A percentile compares a stretch with the other conserved stretches of the same genome.
phyloP scores from a whole-genome alignment of 1,140 invertebrate genomes.

The Lepidotrigona ventralis region DNA sequence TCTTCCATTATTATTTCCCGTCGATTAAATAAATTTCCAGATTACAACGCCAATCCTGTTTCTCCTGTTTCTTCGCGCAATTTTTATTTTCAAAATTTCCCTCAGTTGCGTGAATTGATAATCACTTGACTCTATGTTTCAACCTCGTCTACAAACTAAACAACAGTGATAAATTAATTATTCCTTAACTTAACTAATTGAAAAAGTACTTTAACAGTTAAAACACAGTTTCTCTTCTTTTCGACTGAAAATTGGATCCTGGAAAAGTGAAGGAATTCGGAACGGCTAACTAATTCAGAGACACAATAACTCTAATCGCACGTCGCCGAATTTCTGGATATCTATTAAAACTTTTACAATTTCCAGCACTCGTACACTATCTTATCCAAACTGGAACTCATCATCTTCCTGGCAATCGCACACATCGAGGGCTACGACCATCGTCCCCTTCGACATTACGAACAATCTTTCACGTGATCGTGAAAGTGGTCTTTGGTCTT shows the following conservation, averaged over 20 bases:
- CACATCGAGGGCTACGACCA: background rate
- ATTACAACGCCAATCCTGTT: background rate
- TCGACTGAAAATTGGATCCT: background rate
- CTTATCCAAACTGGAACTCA: background rate
- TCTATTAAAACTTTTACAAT: background rate
- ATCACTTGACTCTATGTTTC: too few relatives aligned
- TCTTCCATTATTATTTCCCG: background rate
- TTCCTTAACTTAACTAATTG: too few relatives aligned
- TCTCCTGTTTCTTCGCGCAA: too few relatives aligned
- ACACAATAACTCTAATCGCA: background rate
- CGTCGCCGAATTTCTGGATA: too few relatives aligned
- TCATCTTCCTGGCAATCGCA: background rate
- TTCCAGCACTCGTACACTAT: background rate
- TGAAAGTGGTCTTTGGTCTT: background rate
- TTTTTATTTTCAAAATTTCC: too few relatives aligned
- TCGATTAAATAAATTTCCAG: background rate
- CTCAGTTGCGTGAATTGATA: background rate
- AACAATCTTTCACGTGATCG: background rate
- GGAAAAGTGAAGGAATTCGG: background rate
- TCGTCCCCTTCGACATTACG: background rate
- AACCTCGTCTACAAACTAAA: background rate
- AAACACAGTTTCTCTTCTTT: too few relatives aligned
- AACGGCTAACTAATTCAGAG: background rate
- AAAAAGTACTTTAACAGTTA: too few relatives aligned
- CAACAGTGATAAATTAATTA: too few relatives aligned